These are phyloP conservation scores for Cephus runcator DNA, from an alignment of 2,888 invertebrate genomes.

Conservation along the genomic window DNA sequence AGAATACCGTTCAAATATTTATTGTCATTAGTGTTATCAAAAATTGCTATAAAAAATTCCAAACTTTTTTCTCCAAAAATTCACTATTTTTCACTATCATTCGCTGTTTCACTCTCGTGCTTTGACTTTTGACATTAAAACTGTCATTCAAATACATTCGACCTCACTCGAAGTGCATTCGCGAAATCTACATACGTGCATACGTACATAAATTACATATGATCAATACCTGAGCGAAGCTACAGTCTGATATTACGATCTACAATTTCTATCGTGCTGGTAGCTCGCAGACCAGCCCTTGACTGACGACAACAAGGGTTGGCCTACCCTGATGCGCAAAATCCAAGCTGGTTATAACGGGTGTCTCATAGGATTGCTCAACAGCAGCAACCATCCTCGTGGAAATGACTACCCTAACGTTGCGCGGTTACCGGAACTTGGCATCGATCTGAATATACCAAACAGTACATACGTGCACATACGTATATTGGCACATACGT, in stretches of 20 bases:
- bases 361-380: neutral
- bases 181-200: neutral
- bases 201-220: constrained; percentile 9
- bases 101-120: neutral
- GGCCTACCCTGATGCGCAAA: neutral
- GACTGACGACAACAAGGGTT: neutral
- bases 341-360: neutral
- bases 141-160: neutral
- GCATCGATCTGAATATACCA: neutral
- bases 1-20: no score
- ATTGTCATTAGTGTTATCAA: no score
- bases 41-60: no score
- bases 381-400: neutral
- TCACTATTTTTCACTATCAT: neutral
- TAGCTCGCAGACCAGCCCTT: neutral
- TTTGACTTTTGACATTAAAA: neutral
- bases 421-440: neutral
- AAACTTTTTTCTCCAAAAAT: neutral
- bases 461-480: neutral
- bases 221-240: constrained; percentile 37
- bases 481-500: neutral
- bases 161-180: neutral
- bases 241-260: constrained; percentile 31
- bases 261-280: constrained; percentile 27
- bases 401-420: neutral